Evolutionary conservation across 2,888 invertebrate species (phyloP).

Genomic region (Tenthredo scrophulariae): DNA sequence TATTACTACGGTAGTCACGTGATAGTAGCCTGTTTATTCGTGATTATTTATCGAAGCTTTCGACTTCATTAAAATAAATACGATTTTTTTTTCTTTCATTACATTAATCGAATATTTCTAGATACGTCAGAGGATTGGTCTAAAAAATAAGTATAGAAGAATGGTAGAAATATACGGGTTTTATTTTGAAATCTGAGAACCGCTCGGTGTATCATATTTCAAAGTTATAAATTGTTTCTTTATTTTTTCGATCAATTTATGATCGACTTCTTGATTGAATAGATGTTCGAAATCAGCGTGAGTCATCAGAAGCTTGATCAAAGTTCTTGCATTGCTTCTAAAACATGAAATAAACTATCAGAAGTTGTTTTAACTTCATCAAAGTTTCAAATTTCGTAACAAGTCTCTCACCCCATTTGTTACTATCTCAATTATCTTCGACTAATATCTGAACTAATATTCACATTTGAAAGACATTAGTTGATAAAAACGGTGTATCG

Average conservation of each 20-base stretch:
- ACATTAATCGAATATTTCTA: not conserved
- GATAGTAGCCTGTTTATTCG: not conserved
- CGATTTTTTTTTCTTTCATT: not conserved
- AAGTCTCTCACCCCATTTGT: too few species aligned
- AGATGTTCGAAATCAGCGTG: constrained; percentile 61
- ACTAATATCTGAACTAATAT: too few species aligned
- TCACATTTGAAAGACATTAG: too few species aligned
- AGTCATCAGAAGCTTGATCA: constrained; percentile 60
- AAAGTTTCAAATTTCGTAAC: not conserved
- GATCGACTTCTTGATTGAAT: constrained; percentile 62
- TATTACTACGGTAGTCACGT: not conserved
- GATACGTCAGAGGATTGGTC: not conserved
- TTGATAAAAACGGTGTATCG: not conserved
- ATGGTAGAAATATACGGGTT: not conserved
- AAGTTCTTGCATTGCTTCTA: constrained; percentile 61
- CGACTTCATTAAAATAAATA: not conserved
- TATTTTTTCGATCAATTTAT: constrained; percentile 60
- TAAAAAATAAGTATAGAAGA: not conserved
- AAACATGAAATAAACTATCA: constrained; percentile 4
- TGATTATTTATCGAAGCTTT: not conserved
- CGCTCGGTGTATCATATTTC: constrained; percentile 57
- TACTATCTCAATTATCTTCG: too few species aligned
- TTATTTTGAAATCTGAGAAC: constrained; percentile 41
- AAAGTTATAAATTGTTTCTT: constrained; percentile 63
- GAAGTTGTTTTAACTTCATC: not conserved